Conservation (phyloP, 2,888 invertebrate species). For the Chelonus formosanus region DNA sequence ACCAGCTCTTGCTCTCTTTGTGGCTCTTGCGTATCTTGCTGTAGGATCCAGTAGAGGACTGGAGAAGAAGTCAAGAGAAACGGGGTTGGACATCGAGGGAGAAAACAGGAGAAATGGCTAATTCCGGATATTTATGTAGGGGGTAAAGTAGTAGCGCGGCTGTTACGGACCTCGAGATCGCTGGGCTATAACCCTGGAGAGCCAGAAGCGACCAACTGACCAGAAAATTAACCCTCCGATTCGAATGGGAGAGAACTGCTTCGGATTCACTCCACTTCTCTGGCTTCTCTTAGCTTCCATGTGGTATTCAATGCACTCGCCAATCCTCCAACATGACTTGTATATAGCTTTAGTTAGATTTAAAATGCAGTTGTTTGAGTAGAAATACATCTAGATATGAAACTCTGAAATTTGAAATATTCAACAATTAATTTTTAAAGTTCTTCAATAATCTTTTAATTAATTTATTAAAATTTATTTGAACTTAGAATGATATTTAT, state of each 20-base stretch:
- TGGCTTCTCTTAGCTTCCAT: constrained; percentile 17
- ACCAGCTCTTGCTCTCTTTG: constrained; percentile 24
- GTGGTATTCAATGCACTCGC: constrained; percentile 8
- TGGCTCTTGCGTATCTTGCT: neutral
- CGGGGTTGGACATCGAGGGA: constrained; percentile 39
- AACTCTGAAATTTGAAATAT: too few species aligned
- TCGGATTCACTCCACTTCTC: constrained; percentile 31
- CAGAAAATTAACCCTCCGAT: constrained; percentile 66
- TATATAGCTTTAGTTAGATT: neutral
- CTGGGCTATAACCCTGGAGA: constrained; percentile 62
- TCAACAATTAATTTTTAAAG: too few species aligned
- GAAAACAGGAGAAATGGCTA: constrained; percentile 64
- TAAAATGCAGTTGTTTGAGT: too few species aligned
- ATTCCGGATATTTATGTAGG: constrained; percentile 66
- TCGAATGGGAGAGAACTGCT: constrained; percentile 46
- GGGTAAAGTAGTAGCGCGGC: constrained; percentile 57
- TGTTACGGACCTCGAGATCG: constrained; percentile 64
- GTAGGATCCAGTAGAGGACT: constrained; percentile 3
- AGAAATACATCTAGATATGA: too few species aligned
- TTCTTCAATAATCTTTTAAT: too few species aligned
- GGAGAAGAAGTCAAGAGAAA: constrained; percentile 38
- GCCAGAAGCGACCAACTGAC: constrained; percentile 66
- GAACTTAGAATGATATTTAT: too few species aligned
- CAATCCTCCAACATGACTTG: neutral
- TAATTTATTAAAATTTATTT: too few species aligned